Conservation (phyloP, 92 coral and sea anemone genomes). For the Diadumene lineata region DNA sequence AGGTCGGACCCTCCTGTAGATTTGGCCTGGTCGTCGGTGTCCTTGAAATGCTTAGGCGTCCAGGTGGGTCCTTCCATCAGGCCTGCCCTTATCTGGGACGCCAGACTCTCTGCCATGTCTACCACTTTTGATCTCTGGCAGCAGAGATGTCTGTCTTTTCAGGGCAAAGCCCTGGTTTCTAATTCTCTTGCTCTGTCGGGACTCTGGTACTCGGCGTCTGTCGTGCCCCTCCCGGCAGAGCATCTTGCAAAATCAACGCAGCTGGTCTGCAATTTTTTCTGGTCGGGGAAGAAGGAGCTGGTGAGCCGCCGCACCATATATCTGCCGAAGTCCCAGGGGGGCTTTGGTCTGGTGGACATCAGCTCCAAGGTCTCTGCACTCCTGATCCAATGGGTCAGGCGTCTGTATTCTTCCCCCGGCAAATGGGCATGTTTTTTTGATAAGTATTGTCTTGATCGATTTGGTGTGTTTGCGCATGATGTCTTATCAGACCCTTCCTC, state of each 20-base stretch:
- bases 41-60: constrained; percentile 30
- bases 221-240: not conserved
- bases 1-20: constrained; percentile 40
- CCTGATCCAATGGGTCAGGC: constrained; percentile 15
- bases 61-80: constrained; percentile 8
- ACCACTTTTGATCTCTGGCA: constrained; percentile 24
- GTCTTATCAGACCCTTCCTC: not conserved
- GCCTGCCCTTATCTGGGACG: constrained; percentile 34
- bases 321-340: not conserved
- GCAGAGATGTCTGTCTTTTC: constrained; percentile 6
- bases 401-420: not conserved
- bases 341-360: constrained; percentile 8
- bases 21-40: constrained; percentile 30
- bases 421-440: constrained; percentile 3
- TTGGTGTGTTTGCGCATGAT: not conserved
- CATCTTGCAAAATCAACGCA: not conserved
- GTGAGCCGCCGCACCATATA: not conserved
- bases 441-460: not conserved
- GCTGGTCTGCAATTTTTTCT: not conserved
- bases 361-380: not conserved
- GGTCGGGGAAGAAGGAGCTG: constrained; percentile 13
- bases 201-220: constrained; percentile 39
- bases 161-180: constrained; percentile 29
- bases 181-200: constrained; percentile 32
- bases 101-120: constrained; percentile 7